phyloP scores from a whole-genome alignment of 2,888 invertebrate genomes.

The Serripes groenlandicus region DNA sequence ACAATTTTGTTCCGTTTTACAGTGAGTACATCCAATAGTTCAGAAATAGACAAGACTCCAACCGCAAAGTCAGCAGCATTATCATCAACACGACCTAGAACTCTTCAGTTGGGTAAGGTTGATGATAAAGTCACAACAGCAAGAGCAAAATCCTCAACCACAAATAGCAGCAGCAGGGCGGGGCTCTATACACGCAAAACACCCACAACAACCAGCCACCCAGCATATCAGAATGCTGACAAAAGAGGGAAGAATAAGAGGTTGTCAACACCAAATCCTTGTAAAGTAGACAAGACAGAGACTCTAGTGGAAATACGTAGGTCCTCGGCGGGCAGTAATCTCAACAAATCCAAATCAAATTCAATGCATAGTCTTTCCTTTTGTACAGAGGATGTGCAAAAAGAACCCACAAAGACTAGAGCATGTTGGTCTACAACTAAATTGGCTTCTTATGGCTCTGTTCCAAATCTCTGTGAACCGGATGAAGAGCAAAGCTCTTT shows the following conservation, averaged over 20 bases:
- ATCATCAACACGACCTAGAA: not conserved
- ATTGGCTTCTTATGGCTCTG: slow-evolving; percentile 72
- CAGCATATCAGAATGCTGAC: slow-evolving; percentile 40
- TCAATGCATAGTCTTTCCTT: slow-evolving; percentile 53
- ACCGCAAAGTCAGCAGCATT: slow-evolving; percentile 24
- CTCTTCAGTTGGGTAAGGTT: slow-evolving; percentile 1
- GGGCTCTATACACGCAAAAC: slow-evolving; percentile 32
- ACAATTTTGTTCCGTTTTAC: no score
- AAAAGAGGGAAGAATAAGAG: slow-evolving; percentile 46
- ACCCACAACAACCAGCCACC: slow-evolving; percentile 28
- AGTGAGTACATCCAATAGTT: slow-evolving; percentile 47
- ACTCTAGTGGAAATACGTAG: slow-evolving; percentile 33
- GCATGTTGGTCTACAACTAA: slow-evolving; percentile 59
- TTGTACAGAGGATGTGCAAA: slow-evolving; percentile 34
- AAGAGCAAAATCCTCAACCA: not conserved
- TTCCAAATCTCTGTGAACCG: slow-evolving; percentile 70
- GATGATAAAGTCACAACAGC: not conserved
- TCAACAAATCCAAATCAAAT: slow-evolving; percentile 60
- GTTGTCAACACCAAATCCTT: slow-evolving; percentile 45
- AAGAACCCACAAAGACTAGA: slow-evolving; percentile 43
- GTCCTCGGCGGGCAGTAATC: slow-evolving; percentile 51
- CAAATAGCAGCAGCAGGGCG: slow-evolving; percentile 17
- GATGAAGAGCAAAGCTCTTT: slow-evolving; percentile 66
- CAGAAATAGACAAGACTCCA: slow-evolving; percentile 47
- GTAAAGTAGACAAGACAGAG: slow-evolving; percentile 29